phyloP scores from a whole-genome alignment of 2,888 invertebrate genomes.

The Meta bourneti region DNA sequence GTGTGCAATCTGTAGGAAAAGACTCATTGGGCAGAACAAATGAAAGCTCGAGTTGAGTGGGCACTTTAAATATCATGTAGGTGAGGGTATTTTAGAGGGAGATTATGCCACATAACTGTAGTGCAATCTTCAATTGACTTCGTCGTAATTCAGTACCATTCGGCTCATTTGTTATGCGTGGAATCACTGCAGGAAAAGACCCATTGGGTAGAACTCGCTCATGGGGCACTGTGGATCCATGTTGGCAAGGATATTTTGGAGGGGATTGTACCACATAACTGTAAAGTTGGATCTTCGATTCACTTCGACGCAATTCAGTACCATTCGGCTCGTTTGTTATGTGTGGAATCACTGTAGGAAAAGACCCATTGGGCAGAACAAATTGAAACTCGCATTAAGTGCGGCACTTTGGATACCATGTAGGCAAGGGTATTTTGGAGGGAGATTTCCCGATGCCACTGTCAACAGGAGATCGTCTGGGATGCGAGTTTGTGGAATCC shows the following conservation, averaged over 20 bases:
- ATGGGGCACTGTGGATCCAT: background rate
- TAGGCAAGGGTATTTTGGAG: conserved; percentile 71
- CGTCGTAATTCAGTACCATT: too few species aligned
- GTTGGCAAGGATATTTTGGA: background rate
- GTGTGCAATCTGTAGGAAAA: too few species aligned
- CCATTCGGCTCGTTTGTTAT: background rate
- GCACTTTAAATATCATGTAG: background rate
- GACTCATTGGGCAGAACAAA: too few species aligned
- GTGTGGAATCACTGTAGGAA: background rate
- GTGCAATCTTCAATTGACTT: background rate
- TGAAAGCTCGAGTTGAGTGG: background rate
- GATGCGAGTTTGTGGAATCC: conserved; percentile 25
- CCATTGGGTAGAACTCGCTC: background rate
- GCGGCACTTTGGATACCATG: conserved; percentile 59
- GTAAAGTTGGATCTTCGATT: background rate
- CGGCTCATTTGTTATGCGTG: too few species aligned
- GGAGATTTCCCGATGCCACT: conserved; percentile 54
- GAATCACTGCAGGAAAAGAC: too few species aligned
- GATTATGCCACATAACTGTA: background rate
- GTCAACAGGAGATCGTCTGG: conserved; percentile 55
- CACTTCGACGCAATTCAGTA: background rate
- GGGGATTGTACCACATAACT: background rate
- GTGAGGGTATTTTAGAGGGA: background rate
- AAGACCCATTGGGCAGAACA: background rate
- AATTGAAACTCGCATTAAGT: background rate